Base-by-base conservation (phyloP, 30 jellyfish, hydroid and myxozoan species). In the Turritopsis rubra region DNA sequence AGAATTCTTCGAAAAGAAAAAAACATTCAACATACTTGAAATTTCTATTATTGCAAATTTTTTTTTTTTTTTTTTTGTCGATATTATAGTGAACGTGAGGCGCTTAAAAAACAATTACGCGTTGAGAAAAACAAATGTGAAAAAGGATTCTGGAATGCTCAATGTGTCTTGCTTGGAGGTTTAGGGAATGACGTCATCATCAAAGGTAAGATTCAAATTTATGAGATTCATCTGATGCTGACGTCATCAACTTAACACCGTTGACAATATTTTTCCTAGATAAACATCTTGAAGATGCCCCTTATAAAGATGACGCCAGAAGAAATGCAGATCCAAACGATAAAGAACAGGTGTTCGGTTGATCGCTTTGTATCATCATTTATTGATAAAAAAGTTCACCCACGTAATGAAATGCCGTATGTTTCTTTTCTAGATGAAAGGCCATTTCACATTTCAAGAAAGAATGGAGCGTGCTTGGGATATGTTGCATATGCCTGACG, bases 381-480 rank as follows among this genome's bases (percentile, higher is more conserved):
- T n/a, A n/a, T n/a, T n/a, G n/a, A n/a, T n/a, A n/a, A n/a, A n/a
- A n/a, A n/a, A n/a, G n/a, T n/a, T n/a, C n/a, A n/a, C n/a, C n/a
- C n/a, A n/a, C n/a, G n/a, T n/a, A n/a, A n/a, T 41, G 13, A 41
- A 41, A 13, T 13, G 13, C 9, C 13, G 60, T 41, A 3, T 41
- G 13, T 41, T 21, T 41, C 41, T 29, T 20, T 74, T 19, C 28
- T 83, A 31, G 20, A 23, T 1, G 73, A 90, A 95, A 76, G 79
- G 22, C 71, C 90, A 8, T 79, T 88, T 19, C 77, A 75, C 29
- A 54, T 74, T 88, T 18, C 96, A 93, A 83, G 91, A 88, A 28
- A 96, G 99, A 13, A 29, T 93, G 72, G 96, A 93, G 68, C 77
- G 83, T 18, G 85, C 89, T 5, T 93, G 99, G 99, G 82, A 53